Base-by-base conservation (phyloP, 2,888 invertebrate genomes). In the Xestia xanthographa region DNA sequence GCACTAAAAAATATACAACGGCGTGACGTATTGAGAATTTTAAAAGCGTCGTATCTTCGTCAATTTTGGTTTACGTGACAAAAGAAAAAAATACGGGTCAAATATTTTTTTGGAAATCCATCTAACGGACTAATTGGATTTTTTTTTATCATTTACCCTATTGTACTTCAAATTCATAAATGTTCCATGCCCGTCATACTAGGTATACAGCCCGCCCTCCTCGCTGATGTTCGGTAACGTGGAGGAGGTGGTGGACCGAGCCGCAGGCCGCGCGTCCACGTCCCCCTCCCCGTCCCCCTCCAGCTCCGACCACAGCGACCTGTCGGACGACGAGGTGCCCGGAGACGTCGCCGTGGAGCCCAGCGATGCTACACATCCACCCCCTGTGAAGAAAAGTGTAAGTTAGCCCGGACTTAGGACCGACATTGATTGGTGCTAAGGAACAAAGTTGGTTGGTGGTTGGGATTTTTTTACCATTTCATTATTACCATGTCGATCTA, bases 181-280 rank as follows among this genome's bases (percentile, higher is more conserved):
- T 58, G 29, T 9, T 60, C 9, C 8, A 41, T 22, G 2, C n/a
- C 8, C 41, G 8, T 41, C 8, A 17, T 5, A 62, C 38, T n/a
- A 63, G 92, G 98, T 99, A 20, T 99, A 99, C 96, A 98, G 98
- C 91, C 99, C 99, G 2, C 99, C 99, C 0, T 98, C 98, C 66
- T 97, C 98, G 12, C 97, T 99, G 45, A 98, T 98, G 94, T 98
- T 98, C 90, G 99, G 99, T 82, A 98, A 99, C 0, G 98, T 98
- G 63, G 97, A 97, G 92, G 95, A 95, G 85, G 60, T 81, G 70
- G 96, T 95, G 17, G 87, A 72, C 1, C 88, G 82, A 58, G 87
- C 80, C 50, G 86, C 80, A 93, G 97, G 92, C 0, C 90, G 90
- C 90, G 97, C 90, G 56, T 97, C 98, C 0, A 97, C 98, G 50